phyloP scores from a whole-genome alignment of 2,113 vertebrate genomes.

The Pseudorhombus dupliciocellatus region DNA sequence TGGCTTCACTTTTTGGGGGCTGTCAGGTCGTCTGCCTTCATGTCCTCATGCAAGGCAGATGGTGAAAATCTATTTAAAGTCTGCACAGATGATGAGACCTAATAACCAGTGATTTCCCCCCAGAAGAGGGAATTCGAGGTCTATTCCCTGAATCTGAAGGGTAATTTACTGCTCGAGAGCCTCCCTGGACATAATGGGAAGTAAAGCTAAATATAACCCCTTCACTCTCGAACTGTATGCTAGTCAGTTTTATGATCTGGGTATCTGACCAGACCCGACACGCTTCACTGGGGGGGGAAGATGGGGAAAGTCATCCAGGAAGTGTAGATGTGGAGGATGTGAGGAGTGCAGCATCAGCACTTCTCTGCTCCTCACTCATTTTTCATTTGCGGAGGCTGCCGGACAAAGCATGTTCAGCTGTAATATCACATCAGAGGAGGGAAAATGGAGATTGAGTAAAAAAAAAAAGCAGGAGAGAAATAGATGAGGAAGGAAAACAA shows the following conservation, averaged over 20 bases:
- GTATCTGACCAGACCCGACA: slow-evolving; percentile 28
- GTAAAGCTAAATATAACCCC: slow-evolving; percentile 28
- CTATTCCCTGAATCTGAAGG: slow-evolving; percentile 10
- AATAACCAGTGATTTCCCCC: not conserved
- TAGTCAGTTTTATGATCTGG: slow-evolving; percentile 23
- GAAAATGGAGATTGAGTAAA: not conserved
- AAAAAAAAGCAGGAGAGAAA: not conserved
- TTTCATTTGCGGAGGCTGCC: slow-evolving; percentile 53
- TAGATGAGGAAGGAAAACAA: not conserved
- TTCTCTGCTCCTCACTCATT: slow-evolving; percentile 60
- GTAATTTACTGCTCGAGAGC: slow-evolving; percentile 18
- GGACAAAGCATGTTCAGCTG: slow-evolving; percentile 40
- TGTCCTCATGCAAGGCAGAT: no score
- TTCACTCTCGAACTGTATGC: slow-evolving; percentile 10
- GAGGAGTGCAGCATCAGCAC: slow-evolving; percentile 65
- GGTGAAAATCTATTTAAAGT: not conserved
- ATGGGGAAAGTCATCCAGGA: not conserved
- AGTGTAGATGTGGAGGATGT: not conserved
- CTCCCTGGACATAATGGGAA: slow-evolving; percentile 23
- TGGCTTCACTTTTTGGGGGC: no score
- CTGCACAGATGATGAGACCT: no score
- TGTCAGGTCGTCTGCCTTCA: no score
- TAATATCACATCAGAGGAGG: slow-evolving; percentile 34
- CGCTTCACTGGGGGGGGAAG: slow-evolving; percentile 13
- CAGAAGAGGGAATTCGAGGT: not conserved